Evolutionary conservation across 2,113 vertebrate species (phyloP).

Genomic region (Pseudorasbora parva): DNA sequence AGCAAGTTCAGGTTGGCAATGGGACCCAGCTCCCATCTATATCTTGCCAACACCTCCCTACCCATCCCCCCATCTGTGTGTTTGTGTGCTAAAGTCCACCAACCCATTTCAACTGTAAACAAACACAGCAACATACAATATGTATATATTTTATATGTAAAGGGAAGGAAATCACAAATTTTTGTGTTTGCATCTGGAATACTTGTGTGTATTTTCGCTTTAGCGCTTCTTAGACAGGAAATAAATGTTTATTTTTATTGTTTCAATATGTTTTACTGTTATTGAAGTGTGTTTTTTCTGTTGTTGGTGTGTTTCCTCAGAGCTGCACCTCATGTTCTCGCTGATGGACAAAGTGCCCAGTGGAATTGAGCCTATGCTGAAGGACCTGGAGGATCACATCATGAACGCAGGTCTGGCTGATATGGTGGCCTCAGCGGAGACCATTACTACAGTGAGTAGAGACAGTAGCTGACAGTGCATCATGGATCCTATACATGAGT

Average conservation of each 20-base stretch:
- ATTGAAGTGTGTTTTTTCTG: not conserved
- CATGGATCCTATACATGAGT: not conserved
- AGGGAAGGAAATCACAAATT: not conserved
- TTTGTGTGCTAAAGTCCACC: not conserved
- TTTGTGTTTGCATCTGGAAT: not conserved
- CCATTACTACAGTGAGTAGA: constrained; percentile 92
- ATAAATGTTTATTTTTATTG: not conserved
- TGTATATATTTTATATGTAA: not conserved
- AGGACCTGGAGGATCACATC: constrained; percentile 97
- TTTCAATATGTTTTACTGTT: not conserved
- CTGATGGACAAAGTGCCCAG: constrained; percentile 97
- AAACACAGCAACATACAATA: not conserved
- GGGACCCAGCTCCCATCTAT: not conserved
- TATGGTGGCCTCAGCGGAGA: constrained; percentile 95
- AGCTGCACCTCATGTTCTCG: constrained; percentile 96
- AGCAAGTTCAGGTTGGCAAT: constrained; percentile 24
- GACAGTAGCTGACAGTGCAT: not conserved
- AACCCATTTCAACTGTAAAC: constrained; percentile 22
- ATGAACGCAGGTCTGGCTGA: constrained; percentile 94
- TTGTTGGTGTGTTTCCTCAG: constrained; percentile 69
- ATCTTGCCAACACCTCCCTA: constrained; percentile 24
- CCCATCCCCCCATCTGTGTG: constrained; percentile 30
- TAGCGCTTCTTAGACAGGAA: not conserved
- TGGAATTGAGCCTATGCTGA: constrained; percentile 95
- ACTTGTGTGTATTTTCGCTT: not conserved